Percentiles rank a stretch among this genome's conserved stretches.
Evolutionary conservation across 2,113 vertebrate species (phyloP).

Genomic region (Bolborhynchus lineola): DNA sequence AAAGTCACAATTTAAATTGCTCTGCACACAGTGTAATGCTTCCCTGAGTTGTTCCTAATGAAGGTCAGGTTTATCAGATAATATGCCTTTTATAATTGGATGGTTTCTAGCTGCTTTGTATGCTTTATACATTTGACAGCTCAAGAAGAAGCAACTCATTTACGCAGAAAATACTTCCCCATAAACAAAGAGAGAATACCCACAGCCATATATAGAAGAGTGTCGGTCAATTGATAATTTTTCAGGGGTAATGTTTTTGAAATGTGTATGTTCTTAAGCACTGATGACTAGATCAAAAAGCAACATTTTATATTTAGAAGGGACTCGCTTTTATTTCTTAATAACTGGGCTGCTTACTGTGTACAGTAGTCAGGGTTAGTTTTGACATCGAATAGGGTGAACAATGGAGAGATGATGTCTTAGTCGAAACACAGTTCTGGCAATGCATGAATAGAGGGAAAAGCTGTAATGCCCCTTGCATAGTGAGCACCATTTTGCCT

Average conservation of each 20-base stretch:
- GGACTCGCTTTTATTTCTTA: neutral
- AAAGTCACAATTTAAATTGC: slow-evolving; percentile 58
- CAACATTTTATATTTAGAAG: neutral
- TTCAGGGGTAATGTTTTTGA: neutral
- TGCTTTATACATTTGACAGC: slow-evolving; percentile 52
- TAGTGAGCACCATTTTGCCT: neutral
- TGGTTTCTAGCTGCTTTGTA: slow-evolving; percentile 51
- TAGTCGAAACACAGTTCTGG: neutral
- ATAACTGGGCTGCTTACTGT: neutral
- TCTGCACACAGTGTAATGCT: slow-evolving; percentile 29
- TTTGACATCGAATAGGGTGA: neutral
- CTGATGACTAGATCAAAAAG: neutral
- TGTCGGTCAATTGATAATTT: neutral
- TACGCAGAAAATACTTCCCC: slow-evolving; percentile 47
- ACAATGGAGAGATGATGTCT: neutral
- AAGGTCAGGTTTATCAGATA: slow-evolving; percentile 45
- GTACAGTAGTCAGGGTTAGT: fast-evolving
- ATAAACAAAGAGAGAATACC: slow-evolving; percentile 23
- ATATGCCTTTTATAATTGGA: slow-evolving; percentile 53
- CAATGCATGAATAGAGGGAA: neutral
- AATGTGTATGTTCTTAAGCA: neutral
- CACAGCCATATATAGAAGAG: neutral
- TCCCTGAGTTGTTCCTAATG: slow-evolving; percentile 55
- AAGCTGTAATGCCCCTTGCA: neutral
- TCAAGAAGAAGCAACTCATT: slow-evolving; percentile 57